Conservation (phyloP, 2,888 invertebrate species). For the Dasypolia templi region DNA sequence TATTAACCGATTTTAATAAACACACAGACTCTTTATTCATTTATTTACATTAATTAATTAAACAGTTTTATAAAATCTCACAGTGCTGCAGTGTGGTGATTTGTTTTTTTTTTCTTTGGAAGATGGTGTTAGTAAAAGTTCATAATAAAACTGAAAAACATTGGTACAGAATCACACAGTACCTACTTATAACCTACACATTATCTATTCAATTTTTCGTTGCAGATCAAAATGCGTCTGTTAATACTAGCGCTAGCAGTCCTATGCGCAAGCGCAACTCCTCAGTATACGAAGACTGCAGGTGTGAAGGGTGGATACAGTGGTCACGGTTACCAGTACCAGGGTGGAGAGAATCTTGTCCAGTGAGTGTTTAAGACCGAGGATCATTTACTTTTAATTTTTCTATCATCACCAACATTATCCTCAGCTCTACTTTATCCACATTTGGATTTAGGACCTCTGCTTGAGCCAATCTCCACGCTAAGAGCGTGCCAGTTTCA, state of each 20-base stretch:
- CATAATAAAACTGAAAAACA: neutral
- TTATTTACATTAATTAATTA: neutral
- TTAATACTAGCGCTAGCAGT: constrained; percentile 67
- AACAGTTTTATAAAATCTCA: neutral
- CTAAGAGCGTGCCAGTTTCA: neutral
- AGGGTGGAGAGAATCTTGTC: constrained; percentile 71
- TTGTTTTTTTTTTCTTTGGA: neutral
- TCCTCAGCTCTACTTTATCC: neutral
- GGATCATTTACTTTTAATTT: neutral
- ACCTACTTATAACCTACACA: neutral
- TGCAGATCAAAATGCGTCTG: constrained; percentile 67
- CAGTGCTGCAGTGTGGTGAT: neutral
- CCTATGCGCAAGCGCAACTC: constrained; percentile 65
- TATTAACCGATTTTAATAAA: no score
- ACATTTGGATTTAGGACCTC: neutral
- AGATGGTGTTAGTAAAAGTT: neutral
- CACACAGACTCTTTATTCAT: neutral
- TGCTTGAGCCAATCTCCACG: neutral
- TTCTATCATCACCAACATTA: neutral
- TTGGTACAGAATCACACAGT: neutral
- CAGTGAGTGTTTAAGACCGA: constrained; percentile 64
- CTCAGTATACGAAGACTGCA: constrained; percentile 74
- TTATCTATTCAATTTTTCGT: neutral
- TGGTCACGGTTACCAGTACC: constrained; percentile 64
- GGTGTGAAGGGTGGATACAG: constrained; percentile 78